Evolutionary conservation across 2,113 vertebrate species (phyloP), one percentile per base, ranked within the genome.

Genomic region (Morone chrysops): DNA sequence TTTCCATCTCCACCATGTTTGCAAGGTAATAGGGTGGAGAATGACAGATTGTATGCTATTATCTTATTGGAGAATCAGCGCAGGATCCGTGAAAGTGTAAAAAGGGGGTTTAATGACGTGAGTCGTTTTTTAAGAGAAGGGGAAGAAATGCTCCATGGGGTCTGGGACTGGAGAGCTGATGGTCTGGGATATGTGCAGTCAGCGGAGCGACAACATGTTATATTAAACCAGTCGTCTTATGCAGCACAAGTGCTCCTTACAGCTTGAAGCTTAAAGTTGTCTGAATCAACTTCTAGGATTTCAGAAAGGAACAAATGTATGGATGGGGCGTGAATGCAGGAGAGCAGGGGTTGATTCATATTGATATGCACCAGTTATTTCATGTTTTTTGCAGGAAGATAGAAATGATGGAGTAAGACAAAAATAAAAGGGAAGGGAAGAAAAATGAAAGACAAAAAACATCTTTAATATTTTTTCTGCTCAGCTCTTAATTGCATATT

Each of bases 21-120:
- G 79, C 87, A 68, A 80, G 82, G 85, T 92, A 93, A 95, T 94
- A 90, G 84, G 57, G 51, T 82, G 90, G 71, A 84, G 86, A 90
- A 90, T 92, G 89, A 94, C 89, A 91, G 82, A 94, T 92, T 82
- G 90, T 40, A 66, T 63, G 88, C 87, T 89, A 90, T 94, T 94
- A 92, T 91, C 91, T 90, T 89, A 90, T 89, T 86, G 76, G 83
- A 81, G 87, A 92, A 87, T 92, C 86, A 67, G 83, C 6, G 66
- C 70, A 65, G 81, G 75, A 54, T 71, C 82, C 81, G 36, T 87
- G 81, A 83, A 88, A 84, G 69, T 87, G 73, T 81, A 67, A 82
- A 87, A 81, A 84, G 78, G 47, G 75, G 56, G 80, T 66, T 90
- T 91, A 93, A 94, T 93, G 90, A 86, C 1, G 36, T 76, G 81